Conservation (phyloP, 2,113 vertebrate species). For the Indicator maculatus region DNA sequence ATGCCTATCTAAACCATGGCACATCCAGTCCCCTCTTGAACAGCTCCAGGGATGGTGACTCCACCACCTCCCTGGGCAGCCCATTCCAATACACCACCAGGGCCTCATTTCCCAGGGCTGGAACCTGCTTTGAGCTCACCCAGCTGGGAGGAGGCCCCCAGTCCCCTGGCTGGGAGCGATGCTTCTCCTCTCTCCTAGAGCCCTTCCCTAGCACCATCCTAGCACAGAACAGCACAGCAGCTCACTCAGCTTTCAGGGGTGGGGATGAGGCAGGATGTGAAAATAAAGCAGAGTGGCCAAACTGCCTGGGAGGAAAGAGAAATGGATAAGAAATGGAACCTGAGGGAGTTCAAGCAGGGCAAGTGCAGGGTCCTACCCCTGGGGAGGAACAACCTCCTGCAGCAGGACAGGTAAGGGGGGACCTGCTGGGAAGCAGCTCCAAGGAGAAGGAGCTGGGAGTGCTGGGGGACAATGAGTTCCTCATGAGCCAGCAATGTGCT, state of each 20-base stretch:
- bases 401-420: background rate
- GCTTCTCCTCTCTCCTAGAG: background rate
- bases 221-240: rapidly evolving
- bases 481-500: background rate
- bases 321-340: background rate
- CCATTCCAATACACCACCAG: background rate
- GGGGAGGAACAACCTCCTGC: background rate
- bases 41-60: no score
- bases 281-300: background rate
- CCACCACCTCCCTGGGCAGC: no score
- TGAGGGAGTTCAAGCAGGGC: background rate
- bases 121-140: conserved; percentile 13
- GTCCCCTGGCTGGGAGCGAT: rapidly evolving
- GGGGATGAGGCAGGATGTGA: rapidly evolving
- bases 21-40: no score
- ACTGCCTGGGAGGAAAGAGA: background rate
- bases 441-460: background rate
- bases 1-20: no score
- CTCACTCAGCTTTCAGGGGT: background rate
- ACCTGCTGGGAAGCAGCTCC: background rate
- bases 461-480: background rate
- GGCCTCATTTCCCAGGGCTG: conserved; percentile 37
- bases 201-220: background rate
- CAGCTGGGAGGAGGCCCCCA: conserved; percentile 38
- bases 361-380: background rate